phyloP scores from a whole-genome alignment of 2,888 invertebrate species.

The Carpatolechia fugitivella region DNA sequence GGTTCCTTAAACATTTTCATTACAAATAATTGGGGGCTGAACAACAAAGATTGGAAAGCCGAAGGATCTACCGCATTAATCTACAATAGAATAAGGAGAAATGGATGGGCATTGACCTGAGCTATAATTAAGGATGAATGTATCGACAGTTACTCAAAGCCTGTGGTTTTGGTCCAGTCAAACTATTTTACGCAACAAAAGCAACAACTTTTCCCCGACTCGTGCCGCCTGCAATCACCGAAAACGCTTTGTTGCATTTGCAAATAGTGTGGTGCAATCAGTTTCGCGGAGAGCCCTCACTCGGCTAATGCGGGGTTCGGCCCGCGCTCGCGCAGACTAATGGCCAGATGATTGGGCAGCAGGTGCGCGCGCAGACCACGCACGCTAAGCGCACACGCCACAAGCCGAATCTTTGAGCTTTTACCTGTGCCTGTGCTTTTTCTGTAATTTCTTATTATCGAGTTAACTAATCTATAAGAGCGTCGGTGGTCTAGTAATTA shows the following conservation, averaged over 20 bases:
- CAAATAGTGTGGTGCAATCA: background rate
- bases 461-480: background rate
- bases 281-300: background rate
- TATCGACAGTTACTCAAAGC: background rate
- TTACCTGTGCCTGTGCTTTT: no score
- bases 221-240: constrained; percentile 5
- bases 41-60: constrained; percentile 14
- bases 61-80: constrained; percentile 9
- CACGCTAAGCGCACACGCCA: constrained; percentile 43
- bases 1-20: constrained; percentile 18
- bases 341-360: constrained; percentile 62
- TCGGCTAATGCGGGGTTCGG: constrained; percentile 50
- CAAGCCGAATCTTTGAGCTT: background rate
- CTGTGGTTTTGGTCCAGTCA: no score
- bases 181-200: background rate
- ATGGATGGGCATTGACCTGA: constrained; percentile 2
- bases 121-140: constrained; percentile 2
- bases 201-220: background rate
- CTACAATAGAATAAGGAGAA: constrained; percentile 11
- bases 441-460: constrained; percentile 2
- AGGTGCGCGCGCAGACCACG: constrained; percentile 29
- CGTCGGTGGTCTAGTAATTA: no score
- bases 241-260: constrained; percentile 9
- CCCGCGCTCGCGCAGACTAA: constrained; percentile 50
- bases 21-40: constrained; percentile 20